Conservation (phyloP, 1,140 invertebrate genomes). For the Magallana angulata region DNA sequence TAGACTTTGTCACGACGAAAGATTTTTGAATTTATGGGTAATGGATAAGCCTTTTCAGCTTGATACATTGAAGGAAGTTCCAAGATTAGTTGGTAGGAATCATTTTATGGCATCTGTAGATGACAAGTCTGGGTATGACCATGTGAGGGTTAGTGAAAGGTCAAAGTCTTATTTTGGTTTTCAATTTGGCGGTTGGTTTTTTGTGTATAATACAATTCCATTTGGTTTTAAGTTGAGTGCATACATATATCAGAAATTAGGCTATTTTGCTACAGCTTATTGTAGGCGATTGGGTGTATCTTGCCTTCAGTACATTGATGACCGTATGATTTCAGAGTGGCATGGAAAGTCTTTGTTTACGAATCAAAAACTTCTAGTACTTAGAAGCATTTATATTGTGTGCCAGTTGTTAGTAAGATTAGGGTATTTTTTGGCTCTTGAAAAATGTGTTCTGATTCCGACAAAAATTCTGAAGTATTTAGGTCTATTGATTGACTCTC, state of each 20-base stretch:
- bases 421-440: constrained; percentile 36
- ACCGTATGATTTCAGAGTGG: constrained; percentile 36
- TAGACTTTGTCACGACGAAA: constrained; percentile 43
- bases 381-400: constrained; percentile 32
- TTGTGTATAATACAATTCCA: constrained; percentile 43
- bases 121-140: constrained; percentile 57
- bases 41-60: neutral
- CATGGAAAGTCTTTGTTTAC: neutral
- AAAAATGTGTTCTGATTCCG: constrained; percentile 39
- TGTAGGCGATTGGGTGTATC: constrained; percentile 43
- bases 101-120: constrained; percentile 40
- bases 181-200: constrained; percentile 48
- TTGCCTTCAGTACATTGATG: constrained; percentile 56
- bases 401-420: constrained; percentile 38
- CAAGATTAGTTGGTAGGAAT: constrained; percentile 6
- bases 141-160: constrained; percentile 10
- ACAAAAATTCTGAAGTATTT: constrained; percentile 30
- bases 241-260: constrained; percentile 52
- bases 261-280: constrained; percentile 36
- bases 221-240: constrained; percentile 55
- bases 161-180: constrained; percentile 52
- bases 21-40: constrained; percentile 47
- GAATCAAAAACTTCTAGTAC: neutral
- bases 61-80: constrained; percentile 48
- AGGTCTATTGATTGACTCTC: constrained; percentile 48